Conservation (phyloP, 2,888 invertebrate species). For the Dione juno region DNA sequence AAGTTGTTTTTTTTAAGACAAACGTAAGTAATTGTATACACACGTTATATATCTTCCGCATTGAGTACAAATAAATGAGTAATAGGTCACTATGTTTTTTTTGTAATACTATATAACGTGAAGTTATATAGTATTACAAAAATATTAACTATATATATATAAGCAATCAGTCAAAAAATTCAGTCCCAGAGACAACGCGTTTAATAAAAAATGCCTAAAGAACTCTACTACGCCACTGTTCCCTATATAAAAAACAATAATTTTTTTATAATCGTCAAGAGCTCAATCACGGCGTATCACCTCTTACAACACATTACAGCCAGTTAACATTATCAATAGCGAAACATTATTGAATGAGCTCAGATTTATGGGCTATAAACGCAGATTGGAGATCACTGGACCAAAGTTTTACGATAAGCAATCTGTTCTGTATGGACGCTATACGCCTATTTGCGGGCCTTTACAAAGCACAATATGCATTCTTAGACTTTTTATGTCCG, state of each 20-base stretch:
- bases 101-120: too few species aligned
- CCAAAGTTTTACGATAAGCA: constrained; percentile 78
- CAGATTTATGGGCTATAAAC: constrained; percentile 74
- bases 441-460: constrained; percentile 62
- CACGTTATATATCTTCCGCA: background rate
- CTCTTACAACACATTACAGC: constrained; percentile 58
- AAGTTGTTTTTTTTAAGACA: background rate
- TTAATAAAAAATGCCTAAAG: background rate
- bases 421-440: constrained; percentile 67
- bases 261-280: background rate
- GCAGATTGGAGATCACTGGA: constrained; percentile 79
- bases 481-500: constrained; percentile 71
- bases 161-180: too few species aligned
- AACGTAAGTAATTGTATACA: background rate
- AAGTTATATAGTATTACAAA: too few species aligned
- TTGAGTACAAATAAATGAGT: background rate
- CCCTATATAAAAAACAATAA: background rate
- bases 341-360: constrained; percentile 72
- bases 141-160: too few species aligned
- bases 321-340: constrained; percentile 74
- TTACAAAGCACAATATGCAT: constrained; percentile 74
- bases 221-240: background rate
- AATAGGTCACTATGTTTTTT: too few species aligned
- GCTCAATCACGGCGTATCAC: constrained; percentile 35
- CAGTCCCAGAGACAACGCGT: too few species aligned